These are phyloP conservation scores for Microctonus aethiopoides DNA, from an alignment of 2,888 invertebrate genomes.

Conservation along the genomic window DNA sequence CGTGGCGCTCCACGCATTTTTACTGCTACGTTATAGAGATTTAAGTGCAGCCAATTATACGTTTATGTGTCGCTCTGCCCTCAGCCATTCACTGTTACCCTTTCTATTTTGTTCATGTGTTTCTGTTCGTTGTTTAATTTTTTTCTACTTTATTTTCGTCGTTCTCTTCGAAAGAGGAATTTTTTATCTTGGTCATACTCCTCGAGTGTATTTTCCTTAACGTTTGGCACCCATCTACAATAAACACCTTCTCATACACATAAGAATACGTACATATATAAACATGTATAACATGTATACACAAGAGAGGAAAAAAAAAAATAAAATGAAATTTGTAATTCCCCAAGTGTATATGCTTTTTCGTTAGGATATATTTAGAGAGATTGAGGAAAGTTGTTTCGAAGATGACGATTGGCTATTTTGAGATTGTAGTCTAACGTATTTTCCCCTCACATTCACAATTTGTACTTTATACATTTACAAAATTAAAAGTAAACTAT, in stretches of 20 bases:
- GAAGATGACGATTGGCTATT: slow-evolving; percentile 55
- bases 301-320: neutral
- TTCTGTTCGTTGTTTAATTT: slow-evolving; percentile 23
- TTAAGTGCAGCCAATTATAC: slow-evolving; percentile 66
- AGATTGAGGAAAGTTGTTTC: slow-evolving; percentile 47
- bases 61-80: slow-evolving; percentile 56
- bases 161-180: slow-evolving; percentile 6
- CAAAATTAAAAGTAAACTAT: neutral
- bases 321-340: neutral
- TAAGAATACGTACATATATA: neutral
- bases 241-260: slow-evolving; percentile 20
- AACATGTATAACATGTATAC: neutral
- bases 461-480: slow-evolving; percentile 4
- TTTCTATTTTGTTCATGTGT: slow-evolving; percentile 30
- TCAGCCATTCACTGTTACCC: slow-evolving; percentile 40
- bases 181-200: slow-evolving; percentile 15
- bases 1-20: slow-evolving; percentile 61
- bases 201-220: neutral
- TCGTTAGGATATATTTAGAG: slow-evolving; percentile 46
- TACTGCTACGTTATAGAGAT: slow-evolving; percentile 64
- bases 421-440: slow-evolving; percentile 43
- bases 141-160: slow-evolving; percentile 27
- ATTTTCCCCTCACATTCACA: neutral
- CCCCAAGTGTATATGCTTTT: slow-evolving; percentile 35
- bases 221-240: slow-evolving; percentile 19